Evolutionary conservation across 2,797 vertebrate species (phyloP), one percentile per base, ranked within the genome.

Genomic region (Orestias chungarensis): DNA sequence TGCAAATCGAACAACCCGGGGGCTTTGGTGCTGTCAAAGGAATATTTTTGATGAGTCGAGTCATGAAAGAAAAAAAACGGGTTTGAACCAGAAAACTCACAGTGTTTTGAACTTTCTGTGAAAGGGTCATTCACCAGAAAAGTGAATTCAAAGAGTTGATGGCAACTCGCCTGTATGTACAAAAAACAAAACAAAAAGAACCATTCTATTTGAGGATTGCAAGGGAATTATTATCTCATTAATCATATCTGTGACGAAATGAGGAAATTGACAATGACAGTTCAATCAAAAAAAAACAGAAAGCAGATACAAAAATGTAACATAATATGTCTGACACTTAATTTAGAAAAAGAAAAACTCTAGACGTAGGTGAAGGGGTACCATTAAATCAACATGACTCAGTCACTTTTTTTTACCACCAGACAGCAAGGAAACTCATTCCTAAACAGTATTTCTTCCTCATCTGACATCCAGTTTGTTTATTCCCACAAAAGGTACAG

Each of bases 311-410:
- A 1, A 0, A n/a, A 65, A 44, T 20, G 72, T 35, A 68, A 79
- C 66, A 23, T 74, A 40, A 70, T 81, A 72, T 54, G 77, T 54
- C 1, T 31, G 3, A 40, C 72, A 79, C 65, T 7, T 73, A 75
- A 86, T 52, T 66, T 71, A 57, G 62, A 73, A 80, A 64, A 86
- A 81, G 67, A 75, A 71, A 73, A 68, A 2, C 25, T 44, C 33
- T 27, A 20, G 8, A 0, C 20, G 47, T 70, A 75, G 70, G 76
- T 73, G 68, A 75, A 29, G 29, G n/a, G 40, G 43, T 23, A 23
- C 23, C 64, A 81, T 79, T 69, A 71, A 82, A 74, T 33, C 80
- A 86, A 80, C 82, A 85, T 59, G 59, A 44, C 59, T 73, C 42
- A 11, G 64, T 2, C 67, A 8, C 52, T 31, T 75, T 52, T 17